Evolutionary conservation across 2,797 vertebrate species (phyloP).

Genomic region (Triplophysa bombifrons): DNA sequence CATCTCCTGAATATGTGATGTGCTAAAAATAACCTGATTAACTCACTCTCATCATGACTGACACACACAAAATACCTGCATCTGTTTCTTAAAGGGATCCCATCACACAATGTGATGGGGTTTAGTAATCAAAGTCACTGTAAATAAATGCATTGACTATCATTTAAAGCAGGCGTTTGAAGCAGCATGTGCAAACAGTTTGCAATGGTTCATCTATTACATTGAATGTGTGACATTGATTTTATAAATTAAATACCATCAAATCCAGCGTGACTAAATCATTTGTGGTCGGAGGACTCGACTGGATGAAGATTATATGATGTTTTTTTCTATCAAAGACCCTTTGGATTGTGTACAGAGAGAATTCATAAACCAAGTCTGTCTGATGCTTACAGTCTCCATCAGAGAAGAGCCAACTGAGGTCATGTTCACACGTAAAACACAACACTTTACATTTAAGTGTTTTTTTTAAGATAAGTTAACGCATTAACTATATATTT

Average conservation of each 20-base stretch:
- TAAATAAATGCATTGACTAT: too few species aligned
- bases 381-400: background rate
- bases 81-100: background rate
- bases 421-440: background rate
- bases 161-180: too few species aligned
- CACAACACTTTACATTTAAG: background rate
- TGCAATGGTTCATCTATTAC: background rate
- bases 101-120: background rate
- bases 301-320: background rate
- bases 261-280: background rate
- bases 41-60: background rate
- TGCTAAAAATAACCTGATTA: constrained; percentile 3
- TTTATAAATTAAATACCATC: background rate
- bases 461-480: too few species aligned
- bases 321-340: constrained; percentile 14
- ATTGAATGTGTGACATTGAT: background rate
- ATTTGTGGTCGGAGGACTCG: background rate
- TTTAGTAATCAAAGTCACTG: background rate
- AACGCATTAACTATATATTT: too few species aligned
- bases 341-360: background rate
- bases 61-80: constrained; percentile 1
- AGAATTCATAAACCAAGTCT: background rate
- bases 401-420: background rate
- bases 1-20: constrained; percentile 19
- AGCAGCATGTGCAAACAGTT: too few species aligned